Conservation (phyloP, 2,113 vertebrate genomes). For the Oryzias javanicus region DNA sequence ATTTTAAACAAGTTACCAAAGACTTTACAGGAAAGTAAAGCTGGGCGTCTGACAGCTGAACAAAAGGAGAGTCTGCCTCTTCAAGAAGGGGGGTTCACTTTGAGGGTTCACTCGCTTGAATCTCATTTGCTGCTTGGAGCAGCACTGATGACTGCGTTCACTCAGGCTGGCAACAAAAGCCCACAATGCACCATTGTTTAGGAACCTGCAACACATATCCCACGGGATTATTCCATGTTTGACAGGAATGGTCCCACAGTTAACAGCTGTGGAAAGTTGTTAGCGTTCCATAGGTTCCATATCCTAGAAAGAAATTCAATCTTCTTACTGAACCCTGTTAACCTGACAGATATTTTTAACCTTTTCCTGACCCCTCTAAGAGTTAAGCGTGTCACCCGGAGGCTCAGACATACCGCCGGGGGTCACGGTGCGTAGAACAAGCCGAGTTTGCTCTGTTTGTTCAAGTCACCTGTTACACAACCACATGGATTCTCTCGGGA, state of each 20-base stretch:
- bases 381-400: too few relatives aligned
- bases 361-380: too few relatives aligned
- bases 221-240: constrained; percentile 28
- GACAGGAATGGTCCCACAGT: background rate
- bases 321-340: too few relatives aligned
- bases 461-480: too few relatives aligned
- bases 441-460: too few relatives aligned
- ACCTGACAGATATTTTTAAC: too few relatives aligned
- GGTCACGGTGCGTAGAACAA: too few relatives aligned
- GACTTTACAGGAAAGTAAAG: constrained; percentile 35
- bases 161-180: background rate
- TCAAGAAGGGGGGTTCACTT: constrained; percentile 4
- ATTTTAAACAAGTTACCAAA: constrained; percentile 21
- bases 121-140: background rate
- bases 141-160: constrained; percentile 10
- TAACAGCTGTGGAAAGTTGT: too few relatives aligned
- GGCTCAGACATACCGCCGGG: too few relatives aligned
- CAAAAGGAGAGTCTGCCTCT: constrained; percentile 11
- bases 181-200: constrained; percentile 2
- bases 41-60: background rate
- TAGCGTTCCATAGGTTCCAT: too few relatives aligned
- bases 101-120: constrained; percentile 5
- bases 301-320: too few relatives aligned
- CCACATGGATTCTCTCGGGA: too few relatives aligned
- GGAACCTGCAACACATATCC: background rate